Evolutionary conservation across 92 coral and sea anemone species (phyloP), one percentile per base, ranked within the genome.

Genomic region (Bergia sp.): DNA sequence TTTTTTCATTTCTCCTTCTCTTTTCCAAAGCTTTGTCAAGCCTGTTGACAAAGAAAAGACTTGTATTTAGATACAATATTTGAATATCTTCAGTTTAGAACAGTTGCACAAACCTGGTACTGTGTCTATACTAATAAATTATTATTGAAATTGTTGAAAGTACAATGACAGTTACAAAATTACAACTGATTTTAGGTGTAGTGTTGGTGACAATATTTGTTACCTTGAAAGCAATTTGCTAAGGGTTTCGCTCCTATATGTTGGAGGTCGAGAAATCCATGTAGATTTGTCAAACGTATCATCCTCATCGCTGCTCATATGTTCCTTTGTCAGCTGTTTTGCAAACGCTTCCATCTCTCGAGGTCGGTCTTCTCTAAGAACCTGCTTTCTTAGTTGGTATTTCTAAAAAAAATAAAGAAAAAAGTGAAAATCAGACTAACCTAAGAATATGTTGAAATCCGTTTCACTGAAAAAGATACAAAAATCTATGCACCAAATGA

Each of bases 261-360:
- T 73, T 43, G 91, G 91, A 3, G 88, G 91, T 29, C 91, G 82
- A 15, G 91, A 11, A 16, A 89, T 78, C 91, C 91, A 89, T 23
- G 64, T 29, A 45, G 20, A 72, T 71, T 89, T 75, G n/a, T 43
- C 78, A 16, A 77, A 64, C 7, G 41, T 20, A 74, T 67, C 88
- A 43, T 82, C 86, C 37, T 58, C 82, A 5, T 79, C 82, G 21
- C 82, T 79, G 42, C 49, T 38, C 82, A 79, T 79, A 49, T 79
- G 82, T 1, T 79, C 82, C 21, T 79, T 79, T 79, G 82, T 79
- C 29, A 79, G 82, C 29, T 29, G 29, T 1, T 21, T 38, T n/a
- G 44, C 7, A 79, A 79, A 79, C 7, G 82, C 82, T 79, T 79
- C 50, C 42, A 2, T 50, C 50, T 79, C 82, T 11, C 39, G n/a